Evolutionary conservation across 1,140 invertebrate species (phyloP).

Genomic region (Medauroidea extradentata): DNA sequence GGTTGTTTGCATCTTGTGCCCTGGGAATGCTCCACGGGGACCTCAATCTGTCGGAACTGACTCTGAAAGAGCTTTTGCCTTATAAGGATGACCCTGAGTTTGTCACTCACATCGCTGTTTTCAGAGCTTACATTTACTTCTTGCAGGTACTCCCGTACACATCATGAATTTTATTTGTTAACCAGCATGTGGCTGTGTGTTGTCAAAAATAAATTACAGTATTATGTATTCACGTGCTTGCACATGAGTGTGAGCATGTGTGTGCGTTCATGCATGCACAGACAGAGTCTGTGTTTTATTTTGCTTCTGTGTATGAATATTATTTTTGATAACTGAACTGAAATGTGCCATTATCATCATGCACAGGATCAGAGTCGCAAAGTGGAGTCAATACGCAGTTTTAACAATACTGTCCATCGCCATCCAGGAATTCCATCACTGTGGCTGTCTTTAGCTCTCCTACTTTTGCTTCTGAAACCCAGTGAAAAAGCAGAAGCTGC

Average conservation of each 20-base stretch:
- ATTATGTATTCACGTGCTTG: too few species aligned
- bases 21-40: conserved; percentile 64
- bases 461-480: conserved; percentile 33
- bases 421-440: conserved; percentile 43
- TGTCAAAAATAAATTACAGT: too few species aligned
- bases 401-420: conserved; percentile 49
- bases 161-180: too few species aligned
- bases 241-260: too few species aligned
- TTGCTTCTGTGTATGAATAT: too few species aligned
- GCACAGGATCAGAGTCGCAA: conserved; percentile 33
- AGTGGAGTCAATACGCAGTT: conserved; percentile 43
- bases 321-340: too few species aligned
- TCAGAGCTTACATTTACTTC: conserved; percentile 47
- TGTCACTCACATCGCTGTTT: conserved; percentile 47
- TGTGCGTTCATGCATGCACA: too few species aligned
- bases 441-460: conserved; percentile 40
- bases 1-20: conserved; percentile 61
- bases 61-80: conserved; percentile 57
- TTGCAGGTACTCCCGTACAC: conserved; percentile 26
- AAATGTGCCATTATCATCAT: too few species aligned
- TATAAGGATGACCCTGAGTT: conserved; percentile 44
- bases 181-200: too few species aligned
- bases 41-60: conserved; percentile 53
- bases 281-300: too few species aligned
- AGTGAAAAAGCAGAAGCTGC: conserved; percentile 26